Conservation (phyloP, 2,113 vertebrate genomes). For the Semnornis frantzii region DNA sequence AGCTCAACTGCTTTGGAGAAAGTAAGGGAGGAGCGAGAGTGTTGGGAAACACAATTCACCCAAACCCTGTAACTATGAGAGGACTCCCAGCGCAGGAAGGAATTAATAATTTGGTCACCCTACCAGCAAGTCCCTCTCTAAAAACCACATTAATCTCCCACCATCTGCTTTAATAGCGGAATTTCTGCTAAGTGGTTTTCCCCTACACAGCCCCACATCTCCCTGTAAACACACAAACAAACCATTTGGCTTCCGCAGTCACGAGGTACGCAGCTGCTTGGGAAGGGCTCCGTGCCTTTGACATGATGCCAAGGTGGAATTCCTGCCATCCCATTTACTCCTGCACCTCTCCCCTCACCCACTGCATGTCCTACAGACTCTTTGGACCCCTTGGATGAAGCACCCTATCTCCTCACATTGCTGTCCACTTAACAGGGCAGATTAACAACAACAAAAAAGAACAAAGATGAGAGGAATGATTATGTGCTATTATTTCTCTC, state of each 20-base stretch:
- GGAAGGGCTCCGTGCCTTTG: background rate
- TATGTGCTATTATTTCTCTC: background rate
- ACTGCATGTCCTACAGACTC: accelerated
- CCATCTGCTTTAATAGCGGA: conserved; percentile 17
- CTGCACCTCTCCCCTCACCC: background rate
- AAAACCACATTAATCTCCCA: background rate
- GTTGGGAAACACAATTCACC: background rate
- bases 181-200: conserved; percentile 3
- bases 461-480: background rate
- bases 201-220: background rate
- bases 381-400: background rate
- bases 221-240: conserved; percentile 21
- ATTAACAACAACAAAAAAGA: background rate
- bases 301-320: background rate
- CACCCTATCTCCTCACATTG: background rate
- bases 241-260: background rate
- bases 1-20: background rate
- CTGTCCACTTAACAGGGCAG: accelerated
- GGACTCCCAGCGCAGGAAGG: background rate
- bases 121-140: background rate
- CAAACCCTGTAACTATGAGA: accelerated
- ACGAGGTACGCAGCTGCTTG: background rate
- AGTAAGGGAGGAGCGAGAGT: background rate
- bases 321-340: background rate
- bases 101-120: background rate